Conservation (phyloP, 2,797 vertebrate species). For the Tokudaia muenninki region DNA sequence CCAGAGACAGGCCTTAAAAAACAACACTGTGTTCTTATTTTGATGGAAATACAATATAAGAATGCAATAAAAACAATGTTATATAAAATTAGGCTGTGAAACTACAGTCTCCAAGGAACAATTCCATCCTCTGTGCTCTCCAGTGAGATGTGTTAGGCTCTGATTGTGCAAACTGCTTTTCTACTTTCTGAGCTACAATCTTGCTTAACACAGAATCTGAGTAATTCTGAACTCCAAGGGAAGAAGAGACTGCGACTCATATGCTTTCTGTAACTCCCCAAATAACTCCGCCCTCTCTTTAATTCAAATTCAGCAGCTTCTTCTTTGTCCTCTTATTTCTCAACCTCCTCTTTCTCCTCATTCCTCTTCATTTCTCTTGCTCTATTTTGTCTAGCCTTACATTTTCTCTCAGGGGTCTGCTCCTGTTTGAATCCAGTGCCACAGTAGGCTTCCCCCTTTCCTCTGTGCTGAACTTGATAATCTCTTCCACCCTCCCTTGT, state of each 20-base stretch:
- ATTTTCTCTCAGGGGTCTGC: background rate
- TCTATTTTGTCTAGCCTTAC: background rate
- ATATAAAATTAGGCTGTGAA: background rate
- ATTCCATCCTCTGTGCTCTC: background rate
- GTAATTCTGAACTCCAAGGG: background rate
- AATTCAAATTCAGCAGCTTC: background rate
- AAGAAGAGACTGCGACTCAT: background rate
- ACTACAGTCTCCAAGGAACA: background rate
- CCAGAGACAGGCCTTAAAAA: background rate
- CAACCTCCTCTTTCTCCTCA: background rate
- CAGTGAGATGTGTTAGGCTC: background rate
- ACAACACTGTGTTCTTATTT: background rate
- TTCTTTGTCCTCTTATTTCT: background rate
- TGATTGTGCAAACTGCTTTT: background rate
- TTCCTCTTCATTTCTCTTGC: background rate
- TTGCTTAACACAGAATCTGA: background rate
- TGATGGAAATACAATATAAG: background rate
- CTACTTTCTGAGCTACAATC: background rate
- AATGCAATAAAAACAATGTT: constrained; percentile 15
- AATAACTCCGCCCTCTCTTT: background rate
- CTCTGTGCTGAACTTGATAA: background rate
- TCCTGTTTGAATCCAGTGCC: background rate
- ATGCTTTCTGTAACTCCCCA: background rate
- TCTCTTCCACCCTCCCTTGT: background rate
- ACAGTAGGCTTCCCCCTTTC: background rate